Conservation (phyloP, 1,140 invertebrate species). For the Achatina immaculata region DNA sequence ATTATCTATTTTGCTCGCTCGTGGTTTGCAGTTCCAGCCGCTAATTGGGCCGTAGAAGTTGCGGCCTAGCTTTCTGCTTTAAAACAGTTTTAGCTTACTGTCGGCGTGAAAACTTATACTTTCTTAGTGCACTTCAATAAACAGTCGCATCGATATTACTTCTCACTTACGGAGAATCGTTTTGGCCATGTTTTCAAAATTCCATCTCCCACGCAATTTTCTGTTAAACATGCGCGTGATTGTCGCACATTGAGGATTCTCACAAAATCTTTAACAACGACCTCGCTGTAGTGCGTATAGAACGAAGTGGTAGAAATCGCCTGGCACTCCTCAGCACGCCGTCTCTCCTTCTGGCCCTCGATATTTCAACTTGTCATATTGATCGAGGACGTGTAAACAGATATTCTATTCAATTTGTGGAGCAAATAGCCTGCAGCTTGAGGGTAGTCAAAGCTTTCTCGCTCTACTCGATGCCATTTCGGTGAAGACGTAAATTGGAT, state of each 20-base stretch:
- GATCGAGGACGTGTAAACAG: background rate
- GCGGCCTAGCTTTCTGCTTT: too few species aligned
- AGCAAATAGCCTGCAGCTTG: background rate
- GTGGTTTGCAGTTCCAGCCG: background rate
- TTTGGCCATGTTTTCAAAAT: too few species aligned
- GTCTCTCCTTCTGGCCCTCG: background rate
- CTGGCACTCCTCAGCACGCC: background rate
- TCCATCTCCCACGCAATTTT: too few species aligned
- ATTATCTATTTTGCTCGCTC: background rate
- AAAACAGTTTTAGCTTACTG: too few species aligned
- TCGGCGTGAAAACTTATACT: too few species aligned
- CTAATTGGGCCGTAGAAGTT: background rate
- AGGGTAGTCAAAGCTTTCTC: background rate
- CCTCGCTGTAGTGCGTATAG: background rate
- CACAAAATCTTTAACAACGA: too few species aligned
- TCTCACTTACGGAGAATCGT: too few species aligned
- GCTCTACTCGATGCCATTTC: background rate
- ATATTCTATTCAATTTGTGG: constrained; percentile 4
- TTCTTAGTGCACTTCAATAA: too few species aligned
- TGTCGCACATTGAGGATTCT: too few species aligned
- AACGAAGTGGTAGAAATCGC: background rate
- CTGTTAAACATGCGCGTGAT: too few species aligned
- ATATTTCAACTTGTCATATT: background rate
- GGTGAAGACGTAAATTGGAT: background rate
- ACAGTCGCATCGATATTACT: too few species aligned